Evolutionary conservation across 1,140 invertebrate genomes (phyloP).

Genomic region (Dendroctonus ponderosae): DNA sequence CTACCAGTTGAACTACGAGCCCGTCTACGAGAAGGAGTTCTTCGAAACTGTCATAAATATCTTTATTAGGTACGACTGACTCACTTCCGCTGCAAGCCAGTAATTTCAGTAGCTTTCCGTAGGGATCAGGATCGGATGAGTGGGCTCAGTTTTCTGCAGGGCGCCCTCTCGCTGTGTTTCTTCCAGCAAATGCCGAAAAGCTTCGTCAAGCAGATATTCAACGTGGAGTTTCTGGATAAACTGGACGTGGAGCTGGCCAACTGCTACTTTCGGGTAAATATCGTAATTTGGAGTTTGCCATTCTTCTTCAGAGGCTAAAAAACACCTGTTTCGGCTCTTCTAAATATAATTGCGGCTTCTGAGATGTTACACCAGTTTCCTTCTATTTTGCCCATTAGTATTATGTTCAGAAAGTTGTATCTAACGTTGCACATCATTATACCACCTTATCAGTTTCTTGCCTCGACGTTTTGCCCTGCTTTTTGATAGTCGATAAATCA

Average conservation of each 20-base stretch:
- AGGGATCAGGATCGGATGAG: conserved; percentile 55
- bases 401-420: conserved; percentile 23
- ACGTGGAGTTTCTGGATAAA: conserved; percentile 56
- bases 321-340: no score
- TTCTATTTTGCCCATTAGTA: conserved; percentile 22
- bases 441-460: no score
- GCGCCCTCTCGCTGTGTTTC: conserved; percentile 52
- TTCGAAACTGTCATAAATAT: conserved; percentile 43
- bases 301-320: not conserved
- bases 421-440: no score
- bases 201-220: conserved; percentile 56
- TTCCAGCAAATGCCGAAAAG: conserved; percentile 52
- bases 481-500: no score
- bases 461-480: no score
- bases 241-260: conserved; percentile 56
- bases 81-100: not conserved
- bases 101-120: conserved; percentile 2
- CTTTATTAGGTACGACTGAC: conserved; percentile 42
- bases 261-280: conserved; percentile 53
- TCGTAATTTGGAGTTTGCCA: not conserved
- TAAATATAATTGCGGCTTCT: no score
- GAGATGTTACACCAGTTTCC: no score
- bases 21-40: conserved; percentile 47
- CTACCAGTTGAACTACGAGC: conserved; percentile 53
- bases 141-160: conserved; percentile 53